These are phyloP conservation scores for Saccostrea echinata DNA, from an alignment of 1,140 invertebrate species.

Conservation along the genomic window DNA sequence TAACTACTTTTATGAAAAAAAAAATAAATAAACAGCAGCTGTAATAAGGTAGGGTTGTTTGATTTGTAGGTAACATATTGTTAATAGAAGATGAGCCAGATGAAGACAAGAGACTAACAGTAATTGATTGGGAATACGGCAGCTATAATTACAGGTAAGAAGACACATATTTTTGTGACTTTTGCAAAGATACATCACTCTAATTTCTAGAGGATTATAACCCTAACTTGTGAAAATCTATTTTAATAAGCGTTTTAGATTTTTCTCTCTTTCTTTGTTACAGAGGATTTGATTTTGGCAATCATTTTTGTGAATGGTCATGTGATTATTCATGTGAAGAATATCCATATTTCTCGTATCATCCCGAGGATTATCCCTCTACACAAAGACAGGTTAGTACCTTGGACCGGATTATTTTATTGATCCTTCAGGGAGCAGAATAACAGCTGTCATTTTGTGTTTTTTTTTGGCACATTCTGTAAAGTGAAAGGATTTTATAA, in stretches of 20 bases:
- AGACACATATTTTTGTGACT: background rate
- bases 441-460: too few species aligned
- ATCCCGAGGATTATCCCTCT: constrained; percentile 86
- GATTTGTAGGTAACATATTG: constrained; percentile 71
- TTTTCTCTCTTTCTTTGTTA: constrained; percentile 54
- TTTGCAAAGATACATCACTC: too few species aligned
- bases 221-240: too few species aligned
- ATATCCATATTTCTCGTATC: constrained; percentile 89
- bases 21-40: too few species aligned
- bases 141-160: constrained; percentile 75
- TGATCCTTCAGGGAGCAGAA: too few species aligned
- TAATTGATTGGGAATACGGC: constrained; percentile 77
- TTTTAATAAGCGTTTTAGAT: background rate
- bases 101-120: constrained; percentile 63
- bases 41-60: background rate
- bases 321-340: constrained; percentile 92
- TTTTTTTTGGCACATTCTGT: too few species aligned
- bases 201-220: too few species aligned
- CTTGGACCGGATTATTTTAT: background rate
- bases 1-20: too few species aligned
- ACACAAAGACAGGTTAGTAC: constrained; percentile 89
- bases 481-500: too few species aligned
- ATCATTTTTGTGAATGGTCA: constrained; percentile 97
- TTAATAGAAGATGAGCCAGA: constrained; percentile 56
- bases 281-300: constrained; percentile 96